Percentiles rank a stretch among this genome's conserved stretches.
Evolutionary conservation across 1,140 invertebrate genomes (phyloP).

Genomic region (Sitobion miscanthi): DNA sequence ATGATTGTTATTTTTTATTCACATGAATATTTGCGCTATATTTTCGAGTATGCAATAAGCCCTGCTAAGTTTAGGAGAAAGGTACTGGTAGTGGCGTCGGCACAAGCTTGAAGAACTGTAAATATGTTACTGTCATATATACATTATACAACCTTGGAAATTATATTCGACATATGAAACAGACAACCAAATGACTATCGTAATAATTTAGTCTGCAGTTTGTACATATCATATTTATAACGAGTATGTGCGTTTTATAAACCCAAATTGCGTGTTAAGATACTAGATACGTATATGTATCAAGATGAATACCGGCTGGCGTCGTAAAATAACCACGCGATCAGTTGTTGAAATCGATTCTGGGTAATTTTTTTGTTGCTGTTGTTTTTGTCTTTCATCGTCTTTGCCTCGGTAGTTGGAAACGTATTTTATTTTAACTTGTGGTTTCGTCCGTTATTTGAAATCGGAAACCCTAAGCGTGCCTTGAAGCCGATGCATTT

Average conservation of each 20-base stretch:
- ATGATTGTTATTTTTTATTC: conserved; percentile 45
- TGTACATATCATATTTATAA: conserved; percentile 32
- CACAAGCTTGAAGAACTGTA: neutral
- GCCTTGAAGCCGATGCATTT: neutral
- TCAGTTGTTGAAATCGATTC: conserved; percentile 41
- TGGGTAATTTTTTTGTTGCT: neutral
- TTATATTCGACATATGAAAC: conserved; percentile 21
- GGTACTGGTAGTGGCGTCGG: neutral
- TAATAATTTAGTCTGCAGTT: conserved; percentile 17
- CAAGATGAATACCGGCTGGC: conserved; percentile 18
- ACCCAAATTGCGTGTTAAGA: neutral
- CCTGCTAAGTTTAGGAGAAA: neutral
- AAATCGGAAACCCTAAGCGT: conserved; percentile 52
- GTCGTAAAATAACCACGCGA: conserved; percentile 19
- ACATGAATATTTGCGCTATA: neutral
- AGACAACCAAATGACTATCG: neutral
- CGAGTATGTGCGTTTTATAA: neutral
- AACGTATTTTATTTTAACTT: conserved; percentile 19
- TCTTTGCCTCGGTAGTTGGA: neutral
- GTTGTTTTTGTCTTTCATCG: neutral
- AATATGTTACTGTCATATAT: neutral
- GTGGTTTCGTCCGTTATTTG: conserved; percentile 45
- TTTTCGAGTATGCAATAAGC: neutral
- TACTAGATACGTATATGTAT: neutral
- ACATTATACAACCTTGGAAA: conserved; percentile 14